A percentile compares a stretch with the other conserved stretches of the same genome.
Evolutionary conservation across 2,888 invertebrate species (phyloP).

Genomic region (Ischnus inquisitorius): DNA sequence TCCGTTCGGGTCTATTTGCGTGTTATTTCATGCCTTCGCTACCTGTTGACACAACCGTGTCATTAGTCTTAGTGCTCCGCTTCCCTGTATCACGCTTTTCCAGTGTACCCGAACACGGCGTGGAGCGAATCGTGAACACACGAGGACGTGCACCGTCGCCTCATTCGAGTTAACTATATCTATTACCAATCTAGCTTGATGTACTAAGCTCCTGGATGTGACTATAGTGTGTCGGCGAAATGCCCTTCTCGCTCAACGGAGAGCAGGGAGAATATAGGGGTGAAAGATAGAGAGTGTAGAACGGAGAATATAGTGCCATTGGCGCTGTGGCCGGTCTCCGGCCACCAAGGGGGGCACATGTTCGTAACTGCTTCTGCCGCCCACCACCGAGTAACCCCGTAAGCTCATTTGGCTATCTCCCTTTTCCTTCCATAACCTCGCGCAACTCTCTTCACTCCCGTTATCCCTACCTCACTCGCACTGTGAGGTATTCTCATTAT

Average conservation of each 20-base stretch:
- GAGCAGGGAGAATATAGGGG: conserved; percentile 51
- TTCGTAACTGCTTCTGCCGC: conserved; percentile 73
- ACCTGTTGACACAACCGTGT: conserved; percentile 38
- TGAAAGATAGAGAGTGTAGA: conserved; percentile 41
- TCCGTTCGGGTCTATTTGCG: conserved; percentile 41
- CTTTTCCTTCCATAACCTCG: conserved; percentile 55
- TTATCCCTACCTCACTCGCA: conserved; percentile 12
- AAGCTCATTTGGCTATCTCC: conserved; percentile 74
- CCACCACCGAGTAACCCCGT: conserved; percentile 69
- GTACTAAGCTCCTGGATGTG: conserved; percentile 55
- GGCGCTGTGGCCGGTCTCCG: conserved; percentile 49
- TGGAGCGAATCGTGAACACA: conserved; percentile 10
- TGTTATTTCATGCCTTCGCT: conserved; percentile 50
- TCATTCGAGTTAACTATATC: conserved; percentile 60
- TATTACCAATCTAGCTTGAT: conserved; percentile 63
- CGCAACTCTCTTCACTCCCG: conserved; percentile 41
- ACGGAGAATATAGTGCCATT: conserved; percentile 53
- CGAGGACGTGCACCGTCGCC: conserved; percentile 28
- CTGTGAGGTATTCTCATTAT: conserved; percentile 75
- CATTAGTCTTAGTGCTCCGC: conserved; percentile 12
- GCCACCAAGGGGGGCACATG: conserved; percentile 65
- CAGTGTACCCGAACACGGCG: conserved; percentile 26
- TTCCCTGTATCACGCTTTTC: too few relatives aligned
- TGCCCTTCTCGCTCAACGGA: conserved; percentile 9
- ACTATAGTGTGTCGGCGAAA: conserved; percentile 50